Conservation (phyloP, 2,113 vertebrate genomes). For the Oenanthe oenanthe region DNA sequence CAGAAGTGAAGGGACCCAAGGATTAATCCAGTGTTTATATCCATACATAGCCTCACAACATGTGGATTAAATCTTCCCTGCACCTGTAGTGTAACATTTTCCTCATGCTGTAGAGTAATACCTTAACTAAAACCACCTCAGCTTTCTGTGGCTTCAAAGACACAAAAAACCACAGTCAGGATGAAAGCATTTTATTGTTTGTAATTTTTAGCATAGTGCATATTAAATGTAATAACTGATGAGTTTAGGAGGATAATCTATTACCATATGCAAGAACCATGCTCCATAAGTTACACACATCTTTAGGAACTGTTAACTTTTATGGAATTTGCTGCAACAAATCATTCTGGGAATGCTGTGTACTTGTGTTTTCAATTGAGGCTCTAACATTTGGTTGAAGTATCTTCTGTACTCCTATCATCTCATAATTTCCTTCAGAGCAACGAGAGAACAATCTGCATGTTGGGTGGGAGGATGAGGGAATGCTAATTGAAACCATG, state of each 20-base stretch:
- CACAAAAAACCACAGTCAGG: neutral
- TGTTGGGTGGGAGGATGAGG: conserved; percentile 57
- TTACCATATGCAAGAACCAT: conserved; percentile 43
- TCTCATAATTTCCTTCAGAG: conserved; percentile 58
- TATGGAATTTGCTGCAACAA: conserved; percentile 52
- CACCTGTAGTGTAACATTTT: conserved; percentile 64
- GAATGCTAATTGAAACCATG: conserved; percentile 67
- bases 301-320: conserved; percentile 55
- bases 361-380: conserved; percentile 37
- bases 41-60: conserved; percentile 27
- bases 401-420: conserved; percentile 46
- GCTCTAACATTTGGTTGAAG: conserved; percentile 12
- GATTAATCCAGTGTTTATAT: conserved; percentile 49
- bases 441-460: conserved; percentile 32
- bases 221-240: conserved; percentile 70
- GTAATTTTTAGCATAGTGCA: conserved; percentile 39
- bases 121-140: conserved; percentile 55
- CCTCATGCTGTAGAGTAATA: conserved; percentile 42
- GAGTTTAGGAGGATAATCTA: conserved; percentile 47
- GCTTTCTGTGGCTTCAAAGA: conserved; percentile 65
- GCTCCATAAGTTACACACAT: conserved; percentile 5
- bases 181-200: conserved; percentile 71
- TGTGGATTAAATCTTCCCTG: conserved; percentile 66
- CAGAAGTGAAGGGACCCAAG: conserved; percentile 13
- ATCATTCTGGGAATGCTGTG: neutral